These are phyloP conservation scores for Onychomys torridus DNA, from an alignment of 2,797 vertebrate genomes.

Conservation along the genomic window DNA sequence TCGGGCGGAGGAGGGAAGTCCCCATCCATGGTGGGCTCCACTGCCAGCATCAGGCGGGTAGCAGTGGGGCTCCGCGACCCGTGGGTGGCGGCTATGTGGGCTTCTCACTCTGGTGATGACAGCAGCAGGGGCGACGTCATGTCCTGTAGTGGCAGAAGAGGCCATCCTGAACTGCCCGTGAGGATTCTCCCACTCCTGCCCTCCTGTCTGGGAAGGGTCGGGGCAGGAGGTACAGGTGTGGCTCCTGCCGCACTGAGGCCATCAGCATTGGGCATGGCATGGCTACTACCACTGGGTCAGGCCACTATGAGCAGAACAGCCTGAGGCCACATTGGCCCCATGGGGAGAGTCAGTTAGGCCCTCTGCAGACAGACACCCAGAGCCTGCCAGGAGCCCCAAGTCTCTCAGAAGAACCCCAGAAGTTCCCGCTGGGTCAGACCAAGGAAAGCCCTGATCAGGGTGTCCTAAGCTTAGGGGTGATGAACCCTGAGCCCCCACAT, in stretches of 20 bases:
- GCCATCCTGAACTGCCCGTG: neutral
- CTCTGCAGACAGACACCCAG: neutral
- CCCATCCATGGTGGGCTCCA: conserved; percentile 94
- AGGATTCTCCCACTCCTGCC: neutral
- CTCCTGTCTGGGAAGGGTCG: neutral
- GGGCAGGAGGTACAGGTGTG: no score
- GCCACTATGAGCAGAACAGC: neutral
- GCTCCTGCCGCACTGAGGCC: neutral
- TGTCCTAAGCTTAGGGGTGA: rapidly evolving
- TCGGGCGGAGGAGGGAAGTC: conserved; percentile 87
- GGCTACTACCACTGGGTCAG: neutral
- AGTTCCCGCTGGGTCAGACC: neutral
- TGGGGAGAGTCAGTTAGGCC: neutral
- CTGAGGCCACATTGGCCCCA: neutral
- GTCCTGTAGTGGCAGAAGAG: conserved; percentile 68
- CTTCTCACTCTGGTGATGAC: conserved; percentile 56
- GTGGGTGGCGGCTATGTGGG: conserved; percentile 78
- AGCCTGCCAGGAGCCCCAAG: no score
- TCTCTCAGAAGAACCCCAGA: neutral
- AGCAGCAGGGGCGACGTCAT: conserved; percentile 64
- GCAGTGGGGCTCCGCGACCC: conserved; percentile 48
- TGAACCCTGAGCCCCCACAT: no score
- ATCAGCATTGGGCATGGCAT: neutral
- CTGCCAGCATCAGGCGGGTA: conserved; percentile 91
- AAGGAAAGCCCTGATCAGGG: neutral